Base-by-base conservation (phyloP, 2,888 invertebrate genomes). In the Chymomyza caudatula region DNA sequence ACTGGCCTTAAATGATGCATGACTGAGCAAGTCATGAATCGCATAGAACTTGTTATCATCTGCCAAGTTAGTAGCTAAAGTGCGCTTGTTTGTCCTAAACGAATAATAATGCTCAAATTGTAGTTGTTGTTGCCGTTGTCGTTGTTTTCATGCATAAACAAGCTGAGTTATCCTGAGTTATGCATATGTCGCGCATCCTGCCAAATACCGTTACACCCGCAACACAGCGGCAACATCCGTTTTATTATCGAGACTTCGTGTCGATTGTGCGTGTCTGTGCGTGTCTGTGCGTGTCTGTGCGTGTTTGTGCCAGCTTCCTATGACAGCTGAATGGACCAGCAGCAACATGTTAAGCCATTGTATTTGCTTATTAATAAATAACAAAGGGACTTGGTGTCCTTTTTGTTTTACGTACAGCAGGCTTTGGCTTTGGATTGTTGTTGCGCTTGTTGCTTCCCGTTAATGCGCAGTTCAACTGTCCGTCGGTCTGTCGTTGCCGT, bases 321-420 rank as follows among this genome's bases (percentile, higher is more conserved):
- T 53, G 43, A 25, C 37, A 60, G 53, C 29, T 37, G 29, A 11
- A 37, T 37, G 29, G 3, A 37, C 29, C 29, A 37, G 29, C 29
- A 37, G 29, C 4, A 37, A 11, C 29, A 37, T 37, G 29, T 47
- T 47, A 15, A 47, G 47, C 8, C 20, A 44, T 73, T 57, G 56
- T 71, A 67, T 71, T 77, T 79, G 68, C 67, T 79, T 76, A 80
- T 79, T 79, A 77, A 80, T 83, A 80, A 79, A 75, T 80, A 80
- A 79, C 64, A 67, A 37, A 37, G 11, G 29, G 29, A 37, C 29
- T 37, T 71, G 76, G 71, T 76, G 69, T 37, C 29, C 73, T 75
- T 73, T 77, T 77, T 77, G 73, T 75, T 77, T 83, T 78, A 79
- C 8, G 8, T 37, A 83, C 77, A 75, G 77, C 65, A 22, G 79